Evolutionary conservation across 1,140 invertebrate genomes (phyloP).

Genomic region (Drosophila ficusphila): DNA sequence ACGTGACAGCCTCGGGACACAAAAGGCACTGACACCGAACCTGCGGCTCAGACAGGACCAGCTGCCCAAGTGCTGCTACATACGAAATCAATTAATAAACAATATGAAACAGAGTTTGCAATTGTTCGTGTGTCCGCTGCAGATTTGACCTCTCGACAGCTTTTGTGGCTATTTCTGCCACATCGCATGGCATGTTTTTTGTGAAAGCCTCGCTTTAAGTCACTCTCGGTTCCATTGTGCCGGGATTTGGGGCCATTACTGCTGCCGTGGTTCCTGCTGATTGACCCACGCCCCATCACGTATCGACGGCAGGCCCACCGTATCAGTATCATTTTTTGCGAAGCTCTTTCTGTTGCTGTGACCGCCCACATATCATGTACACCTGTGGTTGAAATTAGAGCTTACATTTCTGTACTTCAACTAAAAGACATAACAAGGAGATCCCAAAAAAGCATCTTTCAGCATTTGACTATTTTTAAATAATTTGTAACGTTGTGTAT

Average conservation of each 20-base stretch:
- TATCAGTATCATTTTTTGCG: conserved; percentile 59
- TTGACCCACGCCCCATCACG: conserved; percentile 55
- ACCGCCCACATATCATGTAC: background rate
- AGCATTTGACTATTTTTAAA: no score
- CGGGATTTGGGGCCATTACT: conserved; percentile 26
- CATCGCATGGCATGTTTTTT: conserved; percentile 18
- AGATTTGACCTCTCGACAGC: conserved; percentile 32
- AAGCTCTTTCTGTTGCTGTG: conserved; percentile 31
- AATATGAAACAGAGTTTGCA: conserved; percentile 41
- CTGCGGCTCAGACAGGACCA: conserved; percentile 10
- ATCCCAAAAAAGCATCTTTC: no score
- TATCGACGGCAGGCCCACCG: conserved; percentile 8
- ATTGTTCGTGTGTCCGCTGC: conserved; percentile 42
- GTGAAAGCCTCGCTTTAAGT: conserved; percentile 12
- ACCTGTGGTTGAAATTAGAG: background rate
- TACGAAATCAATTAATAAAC: conserved; percentile 45
- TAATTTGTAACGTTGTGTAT: no score
- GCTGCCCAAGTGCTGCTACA: conserved; percentile 16
- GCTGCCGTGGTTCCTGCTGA: conserved; percentile 40
- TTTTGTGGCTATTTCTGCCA: conserved; percentile 45
- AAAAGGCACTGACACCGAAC: background rate
- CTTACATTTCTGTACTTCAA: background rate
- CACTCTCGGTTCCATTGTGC: conserved; percentile 27
- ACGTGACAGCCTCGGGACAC: background rate
- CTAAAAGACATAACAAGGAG: no score